These are phyloP conservation scores for Lochmaea capreae DNA, from an alignment of 2,888 invertebrate species.

Conservation along the genomic window DNA sequence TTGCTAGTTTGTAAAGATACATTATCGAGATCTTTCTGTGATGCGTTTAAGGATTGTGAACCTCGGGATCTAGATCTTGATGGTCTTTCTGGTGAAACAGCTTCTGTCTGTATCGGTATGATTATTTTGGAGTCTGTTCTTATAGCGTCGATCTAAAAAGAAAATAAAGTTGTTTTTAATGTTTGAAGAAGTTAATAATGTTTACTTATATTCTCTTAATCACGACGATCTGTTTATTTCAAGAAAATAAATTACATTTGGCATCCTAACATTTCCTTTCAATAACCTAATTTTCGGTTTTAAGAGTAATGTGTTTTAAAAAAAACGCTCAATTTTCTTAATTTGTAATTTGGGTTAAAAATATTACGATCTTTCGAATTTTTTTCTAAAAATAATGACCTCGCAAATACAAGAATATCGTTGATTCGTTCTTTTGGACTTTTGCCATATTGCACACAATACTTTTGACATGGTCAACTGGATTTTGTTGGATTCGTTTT, in stretches of 20 bases:
- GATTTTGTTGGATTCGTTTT: neutral
- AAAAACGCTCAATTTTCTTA: neutral
- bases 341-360: neutral
- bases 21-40: slow-evolving; percentile 39
- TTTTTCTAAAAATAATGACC: neutral
- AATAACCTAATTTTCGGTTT: neutral
- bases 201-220: neutral
- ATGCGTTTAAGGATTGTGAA: slow-evolving; percentile 16
- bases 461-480: neutral
- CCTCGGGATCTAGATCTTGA: slow-evolving; percentile 69
- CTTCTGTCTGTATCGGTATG: slow-evolving; percentile 66
- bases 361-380: neutral
- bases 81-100: slow-evolving; percentile 69
- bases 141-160: slow-evolving; percentile 73
- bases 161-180: slow-evolving; percentile 20
- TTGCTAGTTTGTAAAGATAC: slow-evolving; percentile 70
- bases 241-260: neutral
- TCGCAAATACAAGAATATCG: neutral
- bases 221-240: neutral
- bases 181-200: neutral
- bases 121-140: slow-evolving; percentile 76
- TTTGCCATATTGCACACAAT: slow-evolving; percentile 4
- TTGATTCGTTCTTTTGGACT: slow-evolving; percentile 2
- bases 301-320: neutral
- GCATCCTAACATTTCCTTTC: neutral